Percentiles rank a stretch among this genome's conserved stretches.
These are phyloP conservation scores for Nephrotoma flavescens DNA, from an alignment of 2,888 invertebrate species.

Conservation along the genomic window DNA sequence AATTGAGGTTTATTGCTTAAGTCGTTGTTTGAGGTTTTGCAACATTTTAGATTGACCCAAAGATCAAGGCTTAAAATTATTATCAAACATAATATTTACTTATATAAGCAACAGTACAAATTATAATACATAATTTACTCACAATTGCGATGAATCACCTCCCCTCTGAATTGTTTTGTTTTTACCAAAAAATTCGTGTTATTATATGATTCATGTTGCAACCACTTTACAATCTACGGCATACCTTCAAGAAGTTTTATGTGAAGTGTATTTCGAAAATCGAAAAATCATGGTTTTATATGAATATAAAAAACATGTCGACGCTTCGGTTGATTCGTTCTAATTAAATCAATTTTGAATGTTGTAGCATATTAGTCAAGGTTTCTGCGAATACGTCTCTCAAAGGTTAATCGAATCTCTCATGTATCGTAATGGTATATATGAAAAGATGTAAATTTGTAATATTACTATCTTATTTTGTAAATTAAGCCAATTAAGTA, in stretches of 20 bases:
- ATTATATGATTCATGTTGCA: neutral
- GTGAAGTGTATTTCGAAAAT: neutral
- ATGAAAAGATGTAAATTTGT: too few species aligned
- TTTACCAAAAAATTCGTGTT: neutral
- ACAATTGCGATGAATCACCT: neutral
- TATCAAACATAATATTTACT: neutral
- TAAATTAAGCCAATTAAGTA: neutral
- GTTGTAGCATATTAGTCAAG: neutral
- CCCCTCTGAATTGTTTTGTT: neutral
- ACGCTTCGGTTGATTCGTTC: neutral
- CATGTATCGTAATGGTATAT: neutral
- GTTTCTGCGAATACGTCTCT: neutral
- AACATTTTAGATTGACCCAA: neutral
- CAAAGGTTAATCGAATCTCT: neutral
- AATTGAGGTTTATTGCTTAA: too few species aligned
- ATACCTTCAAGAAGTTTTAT: neutral
- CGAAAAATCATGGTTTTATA: neutral
- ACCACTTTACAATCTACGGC: neutral
- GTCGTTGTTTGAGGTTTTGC: too few species aligned
- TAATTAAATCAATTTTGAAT: neutral
- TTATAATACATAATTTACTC: neutral
- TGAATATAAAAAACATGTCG: neutral
- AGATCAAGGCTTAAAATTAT: neutral
- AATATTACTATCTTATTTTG: too few species aligned
- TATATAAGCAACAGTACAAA: neutral